Base-by-base conservation (phyloP, 2,113 vertebrate genomes). In the Sylvia atricapilla region DNA sequence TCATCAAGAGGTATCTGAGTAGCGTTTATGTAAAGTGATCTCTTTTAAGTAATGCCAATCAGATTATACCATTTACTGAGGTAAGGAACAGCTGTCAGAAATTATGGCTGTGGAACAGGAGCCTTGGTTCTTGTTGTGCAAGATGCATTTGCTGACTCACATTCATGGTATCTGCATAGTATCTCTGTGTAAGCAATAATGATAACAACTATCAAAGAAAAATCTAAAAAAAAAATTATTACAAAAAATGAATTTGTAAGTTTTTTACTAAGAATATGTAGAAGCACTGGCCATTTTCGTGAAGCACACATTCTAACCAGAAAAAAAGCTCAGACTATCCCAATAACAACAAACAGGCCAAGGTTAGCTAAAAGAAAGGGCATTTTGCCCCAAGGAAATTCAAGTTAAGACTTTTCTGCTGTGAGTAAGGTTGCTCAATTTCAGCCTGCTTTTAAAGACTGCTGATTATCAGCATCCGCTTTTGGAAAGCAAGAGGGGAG, bases 381-480 rank as follows among this genome's bases (percentile, higher is more conserved):
- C 46, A 53, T 79, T 95, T 87, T 94, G 77, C 81, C 82, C 74
- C 62, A 72, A 85, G 74, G 81, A 91, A 93, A 91, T 76, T 63
- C 44, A 81, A 87, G 66, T 75, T 50, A 46, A 64, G 90, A 69
- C 72, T 60, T 25, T 73, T 80, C 91, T 86, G 33, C 72, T 41
- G 21, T 43, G 43, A 78, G 1, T 7, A 16, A 18, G 27, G 52
- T 84, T 93, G 59, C 95, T 80, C 63, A 73, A 10, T 76, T 85
- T 68, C 78, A 79, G 87, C 27, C 44, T 60, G 27, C 8, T 85
- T 87, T 79, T 68, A 56, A 87, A 47, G 20, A 19, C 44, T 20
- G 28, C 39, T 50, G 52, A 67, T 12, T 53, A 86, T 56, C 62
- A 80, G 49, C 49, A 75, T n/a, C 49, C 46, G 66, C 33, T 64